These are phyloP conservation scores for Tetraneura akinire DNA, from an alignment of 1,140 invertebrate species.

Conservation along the genomic window DNA sequence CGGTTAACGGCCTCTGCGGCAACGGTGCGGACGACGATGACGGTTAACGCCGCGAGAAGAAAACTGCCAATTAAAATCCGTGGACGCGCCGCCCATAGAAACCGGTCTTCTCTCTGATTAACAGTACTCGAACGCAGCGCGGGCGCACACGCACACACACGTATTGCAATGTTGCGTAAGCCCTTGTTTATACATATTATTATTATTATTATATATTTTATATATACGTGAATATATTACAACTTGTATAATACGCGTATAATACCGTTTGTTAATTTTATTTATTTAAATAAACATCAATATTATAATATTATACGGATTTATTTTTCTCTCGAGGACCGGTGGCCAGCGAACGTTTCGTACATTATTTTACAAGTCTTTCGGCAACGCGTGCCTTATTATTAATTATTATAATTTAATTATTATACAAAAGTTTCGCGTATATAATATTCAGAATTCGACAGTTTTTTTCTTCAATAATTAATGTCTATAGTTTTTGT, in stretches of 20 bases:
- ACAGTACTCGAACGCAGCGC: background rate
- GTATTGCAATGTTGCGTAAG: conserved; percentile 8
- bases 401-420: no score
- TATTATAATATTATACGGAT: background rate
- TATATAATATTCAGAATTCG: no score
- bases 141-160: background rate
- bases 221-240: background rate
- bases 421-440: no score
- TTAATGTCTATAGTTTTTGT: no score
- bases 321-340: conserved; percentile 27
- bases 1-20: conserved; percentile 9
- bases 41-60: conserved; percentile 14
- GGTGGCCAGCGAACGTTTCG: background rate
- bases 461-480: no score
- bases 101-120: conserved; percentile 9
- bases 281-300: background rate
- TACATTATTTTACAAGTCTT: no score
- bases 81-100: background rate
- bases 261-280: background rate
- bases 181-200: background rate
- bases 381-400: no score
- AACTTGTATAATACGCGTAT: background rate
- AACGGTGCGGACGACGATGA: background rate
- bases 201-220: no score
- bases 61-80: conserved; percentile 38